Evolutionary conservation across 2,113 vertebrate genomes (phyloP), one percentile per base, ranked within the genome.

Genomic region (Junco hyemalis): DNA sequence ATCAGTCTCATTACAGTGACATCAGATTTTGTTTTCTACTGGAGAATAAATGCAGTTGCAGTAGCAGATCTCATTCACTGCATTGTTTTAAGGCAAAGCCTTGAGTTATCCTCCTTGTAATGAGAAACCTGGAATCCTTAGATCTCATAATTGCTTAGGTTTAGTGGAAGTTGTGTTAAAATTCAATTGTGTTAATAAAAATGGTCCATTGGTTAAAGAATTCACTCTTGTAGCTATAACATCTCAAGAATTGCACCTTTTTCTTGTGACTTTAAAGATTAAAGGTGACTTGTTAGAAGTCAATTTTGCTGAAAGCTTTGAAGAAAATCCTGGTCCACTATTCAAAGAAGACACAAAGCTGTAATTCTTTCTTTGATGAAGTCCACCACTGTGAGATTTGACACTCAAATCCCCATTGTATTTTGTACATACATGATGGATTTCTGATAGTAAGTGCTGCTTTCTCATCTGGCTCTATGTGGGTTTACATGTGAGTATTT

Each of bases 361-460:
- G 38, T 81, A 80, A 82, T 89, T 89, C 63, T 77, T 93, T 79
- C 53, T 91, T 73, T 95, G 77, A 87, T 82, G 42, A 87, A 94
- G 73, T 89, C 70, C 12, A 36, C 50, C 63, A 63, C 50, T 82
- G 83, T 72, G 86, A 70, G 91, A 70, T 77, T 63, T 91, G 50
- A n/a, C 66, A 66, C 66, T 87, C 44, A 33, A 79, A 36, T 89
- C 70, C 19, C 70, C 26, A 14, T 47, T 96, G 81, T 63, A 51
- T 89, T 64, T 59, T 57, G 48, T 45, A 86, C 48, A 72, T 4
- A 10, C 47, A 31, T 38, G 72, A 71, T 74, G 31, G 53, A 60
- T 78, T 95, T 89, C 66, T 92, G 77, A 63, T 86, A 76, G 26
- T 54, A 10, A 69, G 33, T 69, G 61, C 28, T 66, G 50, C 17